Base-by-base conservation (phyloP, 2,888 invertebrate genomes). In the Leuctra nigra region DNA sequence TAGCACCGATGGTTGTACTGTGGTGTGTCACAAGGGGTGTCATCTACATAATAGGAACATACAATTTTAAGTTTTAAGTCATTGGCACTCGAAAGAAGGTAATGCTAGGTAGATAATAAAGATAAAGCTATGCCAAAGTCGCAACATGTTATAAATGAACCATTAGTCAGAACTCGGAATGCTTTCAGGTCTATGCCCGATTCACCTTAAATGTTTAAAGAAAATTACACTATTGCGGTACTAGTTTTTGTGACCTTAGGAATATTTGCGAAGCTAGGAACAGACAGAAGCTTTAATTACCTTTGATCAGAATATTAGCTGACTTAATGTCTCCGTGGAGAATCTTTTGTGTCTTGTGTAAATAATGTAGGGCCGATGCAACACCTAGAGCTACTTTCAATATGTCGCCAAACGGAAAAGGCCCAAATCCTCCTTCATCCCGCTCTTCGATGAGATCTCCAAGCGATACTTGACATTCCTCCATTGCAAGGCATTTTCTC, bases 281-380 rank as follows among this genome's bases (percentile, higher is more conserved):
- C n/a, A n/a, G n/a, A n/a, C n/a, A n/a, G n/a, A n/a, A n/a, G n/a
- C n/a, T n/a, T 46, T 68, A 68, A 9, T 44, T 65, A 60, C 72
- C 71, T 61, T 89, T 87, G 1, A 91, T 76, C 1, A 92, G 75
- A 39, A 92, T 74, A 68, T 92, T 92, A 67, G 81, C 86, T 0
- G 91, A 91, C 72, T 92, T 91, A 36, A 92, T 75, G 69, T 92
- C 92, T 24, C 90, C 88, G 60, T 92, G 92, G 7, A 92, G 70
- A 39, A 91, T 73, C 53, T 79, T 76, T 53, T 81, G 83, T 60
- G 78, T 79, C 1, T 80, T 81, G 68, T 92, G 92, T 1, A 92
- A 73, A 72, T 91, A 91, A 66, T 86, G 78, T 1, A 92, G 69
- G 0, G 84, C 91, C 66, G 78, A 81, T 1, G 82, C 76, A 54